These are phyloP conservation scores for Lithophane socia DNA, from an alignment of 2,888 invertebrate species.

Conservation along the genomic window DNA sequence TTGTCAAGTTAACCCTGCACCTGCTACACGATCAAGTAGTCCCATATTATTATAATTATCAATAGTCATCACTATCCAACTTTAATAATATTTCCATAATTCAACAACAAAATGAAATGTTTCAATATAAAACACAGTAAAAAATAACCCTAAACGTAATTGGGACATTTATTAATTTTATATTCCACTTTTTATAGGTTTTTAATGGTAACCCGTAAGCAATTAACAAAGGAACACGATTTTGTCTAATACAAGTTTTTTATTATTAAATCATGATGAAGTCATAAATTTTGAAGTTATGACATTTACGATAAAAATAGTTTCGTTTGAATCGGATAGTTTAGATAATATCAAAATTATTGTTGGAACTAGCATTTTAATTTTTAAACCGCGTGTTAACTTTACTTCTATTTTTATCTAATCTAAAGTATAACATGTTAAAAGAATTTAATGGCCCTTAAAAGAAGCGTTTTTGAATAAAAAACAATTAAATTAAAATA, in stretches of 20 bases:
- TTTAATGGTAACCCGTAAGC: conserved; percentile 64
- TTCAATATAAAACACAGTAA: conserved; percentile 8
- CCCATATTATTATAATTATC: conserved; percentile 44
- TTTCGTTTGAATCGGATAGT: conserved; percentile 48
- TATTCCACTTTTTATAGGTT: conserved; percentile 64
- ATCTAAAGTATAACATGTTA: conserved; percentile 36
- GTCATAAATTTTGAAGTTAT: conserved; percentile 56
- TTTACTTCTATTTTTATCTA: conserved; percentile 31
- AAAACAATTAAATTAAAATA: conserved; percentile 54
- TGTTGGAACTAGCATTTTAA: conserved; percentile 16
- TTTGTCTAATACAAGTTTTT: conserved; percentile 40
- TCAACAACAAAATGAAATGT: conserved; percentile 30
- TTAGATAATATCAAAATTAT: conserved; percentile 52
- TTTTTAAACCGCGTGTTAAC: conserved; percentile 28
- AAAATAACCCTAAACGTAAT: conserved; percentile 37
- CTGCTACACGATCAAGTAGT: conserved; percentile 42
- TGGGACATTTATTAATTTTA: conserved; percentile 65
- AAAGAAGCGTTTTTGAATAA: conserved; percentile 36
- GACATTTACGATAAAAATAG: conserved; percentile 59
- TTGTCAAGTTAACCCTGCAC: conserved; percentile 56
- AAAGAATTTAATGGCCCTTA: conserved; percentile 59
- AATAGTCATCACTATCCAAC: conserved; percentile 40
- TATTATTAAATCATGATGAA: conserved; percentile 38
- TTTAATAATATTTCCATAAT: conserved; percentile 36
- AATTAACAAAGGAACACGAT: conserved; percentile 60